phyloP scores from a whole-genome alignment of 2,888 invertebrate species.

The Conus canariensis region DNA sequence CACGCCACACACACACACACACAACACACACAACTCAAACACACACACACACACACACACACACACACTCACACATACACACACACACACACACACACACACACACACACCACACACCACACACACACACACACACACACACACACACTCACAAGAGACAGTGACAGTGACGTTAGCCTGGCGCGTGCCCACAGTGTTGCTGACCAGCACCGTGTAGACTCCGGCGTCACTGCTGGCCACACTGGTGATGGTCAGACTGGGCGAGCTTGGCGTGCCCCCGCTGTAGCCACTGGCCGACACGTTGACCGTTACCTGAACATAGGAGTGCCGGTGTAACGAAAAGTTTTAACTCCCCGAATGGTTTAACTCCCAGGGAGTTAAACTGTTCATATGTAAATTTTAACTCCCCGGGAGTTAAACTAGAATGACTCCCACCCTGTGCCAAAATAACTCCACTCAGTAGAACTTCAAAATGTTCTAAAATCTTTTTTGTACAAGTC shows the following conservation, averaged over 20 bases:
- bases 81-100: not conserved
- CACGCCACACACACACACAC: too few species aligned
- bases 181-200: slow-evolving; percentile 45
- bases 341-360: too few species aligned
- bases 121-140: not conserved
- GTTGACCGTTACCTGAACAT: not conserved
- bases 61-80: not conserved
- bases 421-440: too few species aligned
- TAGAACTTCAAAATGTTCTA: too few species aligned
- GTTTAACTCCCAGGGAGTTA: too few species aligned
- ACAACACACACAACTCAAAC: too few species aligned
- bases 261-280: slow-evolving; percentile 47
- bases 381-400: too few species aligned
- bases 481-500: too few species aligned
- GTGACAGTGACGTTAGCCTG: slow-evolving; percentile 33
- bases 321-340: too few species aligned
- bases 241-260: slow-evolving; percentile 49
- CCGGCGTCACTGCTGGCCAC: slow-evolving; percentile 48
- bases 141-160: slow-evolving; percentile 31
- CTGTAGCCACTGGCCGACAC: slow-evolving; percentile 39
- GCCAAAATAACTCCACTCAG: too few species aligned
- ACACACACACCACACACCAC: not conserved
- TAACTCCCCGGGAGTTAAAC: too few species aligned
- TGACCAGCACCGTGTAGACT: slow-evolving; percentile 52
- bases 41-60: not conserved